Evolutionary conservation across 2,113 vertebrate species (phyloP).

Genomic region (Columba livia): DNA sequence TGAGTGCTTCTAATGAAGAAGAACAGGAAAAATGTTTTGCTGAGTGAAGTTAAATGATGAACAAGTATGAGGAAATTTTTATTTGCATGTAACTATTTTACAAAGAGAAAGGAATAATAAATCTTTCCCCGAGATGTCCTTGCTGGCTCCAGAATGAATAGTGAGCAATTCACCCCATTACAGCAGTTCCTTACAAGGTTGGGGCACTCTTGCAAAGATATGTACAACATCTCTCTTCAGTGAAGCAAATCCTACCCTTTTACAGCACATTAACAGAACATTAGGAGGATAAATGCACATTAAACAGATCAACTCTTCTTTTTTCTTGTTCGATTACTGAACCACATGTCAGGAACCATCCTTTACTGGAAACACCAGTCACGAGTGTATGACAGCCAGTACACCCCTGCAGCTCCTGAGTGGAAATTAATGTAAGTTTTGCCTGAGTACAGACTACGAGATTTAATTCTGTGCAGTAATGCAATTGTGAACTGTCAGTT

Average conservation of each 20-base stretch:
- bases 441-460: neutral
- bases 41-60: neutral
- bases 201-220: neutral
- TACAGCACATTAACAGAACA: neutral
- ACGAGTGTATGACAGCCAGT: neutral
- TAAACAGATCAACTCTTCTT: neutral
- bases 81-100: neutral
- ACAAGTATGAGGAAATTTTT: neutral
- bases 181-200: neutral
- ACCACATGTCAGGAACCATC: neutral
- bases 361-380: neutral
- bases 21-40: neutral
- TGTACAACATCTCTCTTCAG: neutral
- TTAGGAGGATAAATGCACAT: neutral
- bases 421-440: neutral
- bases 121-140: neutral
- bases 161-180: neutral
- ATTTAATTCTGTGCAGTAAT: neutral
- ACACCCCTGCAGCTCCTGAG: neutral
- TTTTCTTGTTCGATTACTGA: neutral
- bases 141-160: neutral
- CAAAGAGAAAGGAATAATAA: neutral
- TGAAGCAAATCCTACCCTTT: neutral
- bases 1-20: neutral
- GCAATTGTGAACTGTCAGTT: neutral